Evolutionary conservation across 2,888 invertebrate genomes (phyloP), one percentile per base, ranked within the genome.

Genomic region (Doris montereyensis): DNA sequence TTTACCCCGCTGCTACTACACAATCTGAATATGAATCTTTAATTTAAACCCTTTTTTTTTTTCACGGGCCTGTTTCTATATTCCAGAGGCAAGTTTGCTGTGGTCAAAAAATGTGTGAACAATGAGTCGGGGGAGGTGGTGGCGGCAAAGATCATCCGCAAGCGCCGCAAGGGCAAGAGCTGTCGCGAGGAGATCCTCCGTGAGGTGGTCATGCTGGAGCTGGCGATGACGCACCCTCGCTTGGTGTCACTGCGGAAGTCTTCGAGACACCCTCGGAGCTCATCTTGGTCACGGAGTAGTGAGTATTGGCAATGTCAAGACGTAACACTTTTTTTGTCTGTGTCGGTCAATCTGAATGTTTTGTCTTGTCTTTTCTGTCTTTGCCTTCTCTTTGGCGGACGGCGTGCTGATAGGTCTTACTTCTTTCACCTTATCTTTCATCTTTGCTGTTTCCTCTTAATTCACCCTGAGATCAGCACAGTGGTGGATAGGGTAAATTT

Each of bases 61-160:
- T n/a, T n/a, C n/a, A n/a, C n/a, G n/a, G n/a, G n/a, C n/a, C 5
- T 41, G 28, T 41, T 62, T 57, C 24, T 77, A 17, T 77, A 34
- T 84, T 95, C n/a, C 95, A 98, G 98, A 92, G 98, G 98, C 77
- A 98, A 98, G 93, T 98, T 97, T 92, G 98, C 98, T 72, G 96
- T 97, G 84, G 98, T 98, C 84, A 95, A 96, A 90, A 95, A 96
- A 92, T 96, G 97, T 90, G 94, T 95, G 41, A 96, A 97, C 93
- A 94, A 95, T 92, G 94, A 95, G 87, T 95, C 95, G 77, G 96
- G 96, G 81, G 94, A 95, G 89, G 95, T 96, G 90, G 97, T 96
- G 92, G 98, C 98, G n/a, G 98, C 98, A 83, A 98, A 98, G 93
- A 97, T 97, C 92, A 93, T 93, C 75, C 95, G 97, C 86, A 95